Evolutionary conservation across 2,888 invertebrate genomes (phyloP), one percentile per base, ranked within the genome.

Genomic region (Meteorus cinctellus): DNA sequence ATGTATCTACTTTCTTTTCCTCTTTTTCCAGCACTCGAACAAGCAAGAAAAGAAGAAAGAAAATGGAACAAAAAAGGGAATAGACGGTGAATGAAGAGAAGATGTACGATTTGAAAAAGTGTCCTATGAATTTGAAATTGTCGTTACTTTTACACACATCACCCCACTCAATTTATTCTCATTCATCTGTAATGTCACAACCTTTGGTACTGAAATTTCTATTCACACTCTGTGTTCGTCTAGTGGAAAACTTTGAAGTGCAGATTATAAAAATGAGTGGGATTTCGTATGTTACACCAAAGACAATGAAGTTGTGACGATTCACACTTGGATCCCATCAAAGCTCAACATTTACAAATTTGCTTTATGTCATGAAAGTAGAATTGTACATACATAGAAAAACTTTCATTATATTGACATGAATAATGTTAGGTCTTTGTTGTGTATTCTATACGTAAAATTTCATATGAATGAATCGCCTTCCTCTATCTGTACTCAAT

Each of bases 51-150:
- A 70, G 19, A 69, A 55, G n/a, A 27, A 16, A 29, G n/a, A 67
- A 19, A 48, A 10, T 24, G 34, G 24, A 16, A 51, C 2, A 51
- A 51, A 68, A 45, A 68, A 41, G 8, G 12, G 0, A 12, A 12
- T 41, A 41, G 8, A 41, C 8, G 41, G 12, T 2, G 41, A 41
- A 41, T 2, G 48, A 48, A 48, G n/a, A 4, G 5, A 48, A 55
- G 19, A 55, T 19, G 19, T 19, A 19, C 19, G 19, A 55, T 19
- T 55, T 48, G 16, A 19, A 55, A 24, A n/a, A 8, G 19, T 41
- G 4, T 31, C 51, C 31, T 55, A n/a, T 55, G 55, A 70, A 59
- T 70, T 70, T 70, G 8, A 70, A 34, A 59, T 70, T 55, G 34
- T 59, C 36, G 24, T 70, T n/a, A 31, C 14, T 19, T 34, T 65